Conservation (phyloP, 2,888 invertebrate genomes). For the Agrilus mali region DNA sequence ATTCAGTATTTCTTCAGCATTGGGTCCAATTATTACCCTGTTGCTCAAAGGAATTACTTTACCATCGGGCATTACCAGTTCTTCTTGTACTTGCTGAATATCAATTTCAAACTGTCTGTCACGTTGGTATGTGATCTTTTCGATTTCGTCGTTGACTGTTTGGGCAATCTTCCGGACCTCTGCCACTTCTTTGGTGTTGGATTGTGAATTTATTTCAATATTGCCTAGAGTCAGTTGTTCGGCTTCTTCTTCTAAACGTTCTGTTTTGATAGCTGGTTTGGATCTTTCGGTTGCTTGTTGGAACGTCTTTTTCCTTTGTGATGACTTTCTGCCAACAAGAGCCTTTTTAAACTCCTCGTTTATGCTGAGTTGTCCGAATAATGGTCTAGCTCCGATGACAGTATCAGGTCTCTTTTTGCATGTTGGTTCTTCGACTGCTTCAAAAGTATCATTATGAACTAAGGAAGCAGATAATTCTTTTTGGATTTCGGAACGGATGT, state of each 20-base stretch:
- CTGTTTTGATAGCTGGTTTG: constrained; percentile 19
- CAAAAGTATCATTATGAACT: no score
- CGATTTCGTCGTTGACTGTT: constrained; percentile 27
- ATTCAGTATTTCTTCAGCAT: neutral
- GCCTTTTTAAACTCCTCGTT: constrained; percentile 33
- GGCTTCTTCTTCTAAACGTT: constrained; percentile 16
- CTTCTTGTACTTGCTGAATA: constrained; percentile 26
- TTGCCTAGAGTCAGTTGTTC: constrained; percentile 15
- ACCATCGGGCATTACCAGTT: constrained; percentile 18
- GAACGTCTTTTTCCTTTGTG: constrained; percentile 12
- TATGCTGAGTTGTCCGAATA: constrained; percentile 31
- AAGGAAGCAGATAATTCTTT: no score
- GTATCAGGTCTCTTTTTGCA: constrained; percentile 31
- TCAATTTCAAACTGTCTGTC: constrained; percentile 29
- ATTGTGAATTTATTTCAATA: constrained; percentile 18
- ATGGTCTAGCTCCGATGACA: constrained; percentile 30
- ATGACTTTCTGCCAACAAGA: constrained; percentile 23
- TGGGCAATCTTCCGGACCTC: constrained; percentile 23
- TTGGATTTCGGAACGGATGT: no score
- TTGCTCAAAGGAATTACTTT: constrained; percentile 4
- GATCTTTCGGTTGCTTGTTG: constrained; percentile 4
- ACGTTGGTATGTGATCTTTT: constrained; percentile 28
- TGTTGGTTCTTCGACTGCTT: constrained; percentile 15
- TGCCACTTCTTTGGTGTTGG: constrained; percentile 23
- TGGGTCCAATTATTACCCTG: neutral